phyloP scores from a whole-genome alignment of 2,797 vertebrate genomes.

The Semaprochilodus insignis region DNA sequence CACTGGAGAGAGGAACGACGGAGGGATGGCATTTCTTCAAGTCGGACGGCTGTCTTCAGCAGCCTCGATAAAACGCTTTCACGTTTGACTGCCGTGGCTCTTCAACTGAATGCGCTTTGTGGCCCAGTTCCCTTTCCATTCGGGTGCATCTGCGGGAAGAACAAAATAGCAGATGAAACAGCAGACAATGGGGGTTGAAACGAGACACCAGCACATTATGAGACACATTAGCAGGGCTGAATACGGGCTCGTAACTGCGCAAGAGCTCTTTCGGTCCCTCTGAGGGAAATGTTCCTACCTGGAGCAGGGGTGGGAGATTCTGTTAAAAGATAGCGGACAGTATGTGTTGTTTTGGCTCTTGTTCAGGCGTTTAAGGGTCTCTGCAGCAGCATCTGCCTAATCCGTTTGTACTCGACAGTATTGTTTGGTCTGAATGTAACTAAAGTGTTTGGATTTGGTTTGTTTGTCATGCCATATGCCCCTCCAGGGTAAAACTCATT shows the following conservation, averaged over 20 bases:
- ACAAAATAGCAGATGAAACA: constrained; percentile 52
- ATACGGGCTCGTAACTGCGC: constrained; percentile 46
- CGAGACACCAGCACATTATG: constrained; percentile 74
- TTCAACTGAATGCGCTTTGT: constrained; percentile 50
- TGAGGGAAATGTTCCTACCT: constrained; percentile 28
- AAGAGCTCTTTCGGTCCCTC: constrained; percentile 9
- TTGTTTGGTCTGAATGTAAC: constrained; percentile 23
- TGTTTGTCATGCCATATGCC: constrained; percentile 46
- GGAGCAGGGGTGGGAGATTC: constrained; percentile 32
- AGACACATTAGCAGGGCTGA: constrained; percentile 59
- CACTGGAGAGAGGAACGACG: constrained; percentile 8
- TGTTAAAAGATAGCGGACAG: constrained; percentile 17
- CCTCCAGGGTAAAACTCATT: background rate
- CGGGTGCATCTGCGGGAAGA: constrained; percentile 37
- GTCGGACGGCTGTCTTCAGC: constrained; percentile 1
- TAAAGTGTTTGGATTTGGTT: constrained; percentile 11
- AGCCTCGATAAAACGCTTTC: constrained; percentile 6
- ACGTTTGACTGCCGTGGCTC: background rate
- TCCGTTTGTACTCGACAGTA: too few species aligned
- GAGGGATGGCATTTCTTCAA: constrained; percentile 4
- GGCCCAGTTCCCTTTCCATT: constrained; percentile 53
- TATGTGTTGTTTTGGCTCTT: too few species aligned
- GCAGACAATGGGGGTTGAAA: constrained; percentile 70
- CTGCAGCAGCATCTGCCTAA: background rate
- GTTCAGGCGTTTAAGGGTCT: background rate